phyloP scores from a whole-genome alignment of 2,888 invertebrate genomes.

The Ctenicera cuprea region DNA sequence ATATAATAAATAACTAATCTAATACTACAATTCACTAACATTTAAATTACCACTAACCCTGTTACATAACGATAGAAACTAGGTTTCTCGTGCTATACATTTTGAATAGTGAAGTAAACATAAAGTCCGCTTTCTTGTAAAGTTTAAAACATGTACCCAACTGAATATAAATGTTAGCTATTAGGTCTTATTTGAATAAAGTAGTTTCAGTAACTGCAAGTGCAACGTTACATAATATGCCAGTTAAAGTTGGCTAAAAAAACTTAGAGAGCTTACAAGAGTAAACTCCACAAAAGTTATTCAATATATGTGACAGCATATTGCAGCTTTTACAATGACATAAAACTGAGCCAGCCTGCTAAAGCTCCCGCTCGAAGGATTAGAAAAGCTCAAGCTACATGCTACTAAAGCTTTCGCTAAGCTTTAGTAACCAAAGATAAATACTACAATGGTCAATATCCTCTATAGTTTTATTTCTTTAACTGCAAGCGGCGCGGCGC shows the following conservation, averaged over 20 bases:
- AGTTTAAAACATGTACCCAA: constrained; percentile 2
- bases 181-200: background rate
- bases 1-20: too few species aligned
- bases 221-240: constrained; percentile 16
- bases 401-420: constrained; percentile 48
- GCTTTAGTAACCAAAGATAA: constrained; percentile 54
- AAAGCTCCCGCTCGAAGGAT: constrained; percentile 59
- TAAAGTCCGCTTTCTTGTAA: background rate
- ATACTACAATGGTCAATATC: constrained; percentile 53
- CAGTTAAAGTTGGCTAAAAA: constrained; percentile 41
- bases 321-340: constrained; percentile 60
- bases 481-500: constrained; percentile 15
- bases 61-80: too few species aligned
- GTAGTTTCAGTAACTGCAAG: background rate
- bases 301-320: constrained; percentile 55
- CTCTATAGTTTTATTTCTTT: constrained; percentile 43
- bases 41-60: too few species aligned
- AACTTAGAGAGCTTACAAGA: constrained; percentile 37
- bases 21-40: too few species aligned
- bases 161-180: constrained; percentile 18
- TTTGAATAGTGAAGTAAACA: background rate
- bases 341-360: constrained; percentile 60
- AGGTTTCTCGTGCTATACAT: too few species aligned
- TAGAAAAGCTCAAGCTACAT: constrained; percentile 57
- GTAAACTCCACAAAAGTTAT: constrained; percentile 51